These are phyloP conservation scores for Ptychadena robeensis DNA, from an alignment of 2,797 vertebrate genomes.

Conservation along the genomic window DNA sequence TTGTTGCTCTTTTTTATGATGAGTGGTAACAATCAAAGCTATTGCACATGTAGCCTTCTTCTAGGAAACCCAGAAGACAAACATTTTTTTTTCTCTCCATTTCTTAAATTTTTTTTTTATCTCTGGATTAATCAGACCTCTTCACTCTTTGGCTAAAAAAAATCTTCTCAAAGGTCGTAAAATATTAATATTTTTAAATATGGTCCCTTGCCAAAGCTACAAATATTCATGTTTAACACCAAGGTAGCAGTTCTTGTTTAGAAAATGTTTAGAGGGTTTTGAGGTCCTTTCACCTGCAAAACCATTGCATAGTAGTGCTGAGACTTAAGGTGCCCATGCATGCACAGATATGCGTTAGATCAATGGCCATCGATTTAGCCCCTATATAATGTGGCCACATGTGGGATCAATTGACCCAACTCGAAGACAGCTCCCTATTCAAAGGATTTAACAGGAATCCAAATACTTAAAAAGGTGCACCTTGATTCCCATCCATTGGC, in stretches of 20 bases:
- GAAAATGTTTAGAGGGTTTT: no score
- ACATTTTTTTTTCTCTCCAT: constrained; percentile 62
- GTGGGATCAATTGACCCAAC: no score
- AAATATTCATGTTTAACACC: constrained; percentile 87
- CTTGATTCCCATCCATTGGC: no score
- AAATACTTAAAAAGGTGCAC: no score
- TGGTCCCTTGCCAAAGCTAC: constrained; percentile 82
- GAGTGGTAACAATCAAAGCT: constrained; percentile 66
- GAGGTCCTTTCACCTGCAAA: no score
- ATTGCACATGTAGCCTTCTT: constrained; percentile 67
- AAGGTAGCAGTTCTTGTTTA: constrained; percentile 80
- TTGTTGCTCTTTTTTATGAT: constrained; percentile 56
- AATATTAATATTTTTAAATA: constrained; percentile 85
- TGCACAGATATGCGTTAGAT: no score
- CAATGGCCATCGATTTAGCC: no score
- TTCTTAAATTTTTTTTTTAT: constrained; percentile 42
- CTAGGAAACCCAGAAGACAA: constrained; percentile 65
- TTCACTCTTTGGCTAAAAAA: constrained; percentile 62
- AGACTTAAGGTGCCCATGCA: no score
- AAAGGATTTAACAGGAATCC: no score
- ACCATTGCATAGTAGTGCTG: no score
- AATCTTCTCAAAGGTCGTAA: constrained; percentile 80
- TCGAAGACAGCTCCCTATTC: no score
- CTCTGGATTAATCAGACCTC: constrained; percentile 51
- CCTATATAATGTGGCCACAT: no score